phyloP scores from a whole-genome alignment of 2,113 vertebrate species.

The Phrynocephalus versicolor region DNA sequence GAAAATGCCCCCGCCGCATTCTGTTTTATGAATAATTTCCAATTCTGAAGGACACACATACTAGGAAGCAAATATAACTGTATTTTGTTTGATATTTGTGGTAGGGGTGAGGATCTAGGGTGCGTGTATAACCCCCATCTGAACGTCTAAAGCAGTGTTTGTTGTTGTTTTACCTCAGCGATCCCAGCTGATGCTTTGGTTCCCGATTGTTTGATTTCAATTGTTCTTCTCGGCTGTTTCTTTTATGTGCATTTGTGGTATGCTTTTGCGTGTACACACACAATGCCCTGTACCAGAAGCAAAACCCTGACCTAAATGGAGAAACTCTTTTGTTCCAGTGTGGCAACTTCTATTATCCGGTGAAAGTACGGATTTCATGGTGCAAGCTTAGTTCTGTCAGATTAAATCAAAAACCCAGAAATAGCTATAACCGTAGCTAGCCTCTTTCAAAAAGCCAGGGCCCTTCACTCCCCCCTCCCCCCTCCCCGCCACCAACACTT shows the following conservation, averaged over 20 bases:
- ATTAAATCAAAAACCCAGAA: slow-evolving; percentile 71
- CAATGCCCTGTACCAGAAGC: rapidly evolving
- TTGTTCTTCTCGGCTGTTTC: background rate
- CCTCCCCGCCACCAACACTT: background rate
- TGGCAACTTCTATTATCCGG: slow-evolving; percentile 65
- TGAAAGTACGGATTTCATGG: slow-evolving; percentile 64
- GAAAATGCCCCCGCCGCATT: too few species aligned
- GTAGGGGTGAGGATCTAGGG: too few species aligned
- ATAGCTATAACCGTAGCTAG: slow-evolving; percentile 26
- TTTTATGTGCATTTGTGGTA: background rate
- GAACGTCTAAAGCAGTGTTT: too few species aligned
- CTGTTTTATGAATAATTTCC: too few species aligned
- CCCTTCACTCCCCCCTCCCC: slow-evolving; percentile 16
- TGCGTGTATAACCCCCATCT: too few species aligned
- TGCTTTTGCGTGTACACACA: background rate
- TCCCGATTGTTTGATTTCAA: background rate
- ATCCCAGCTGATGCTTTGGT: background rate
- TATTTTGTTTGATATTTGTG: too few species aligned
- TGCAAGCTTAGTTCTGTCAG: slow-evolving; percentile 66
- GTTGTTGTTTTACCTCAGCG: background rate
- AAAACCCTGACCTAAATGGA: background rate
- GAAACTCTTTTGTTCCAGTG: slow-evolving; percentile 60
- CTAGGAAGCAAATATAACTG: too few species aligned
- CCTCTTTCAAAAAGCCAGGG: slow-evolving; percentile 59
- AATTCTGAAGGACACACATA: too few species aligned